A percentile compares a stretch with the other conserved stretches of the same genome.
phyloP scores from a whole-genome alignment of 2,113 vertebrate species.

The Myodes glareolus region DNA sequence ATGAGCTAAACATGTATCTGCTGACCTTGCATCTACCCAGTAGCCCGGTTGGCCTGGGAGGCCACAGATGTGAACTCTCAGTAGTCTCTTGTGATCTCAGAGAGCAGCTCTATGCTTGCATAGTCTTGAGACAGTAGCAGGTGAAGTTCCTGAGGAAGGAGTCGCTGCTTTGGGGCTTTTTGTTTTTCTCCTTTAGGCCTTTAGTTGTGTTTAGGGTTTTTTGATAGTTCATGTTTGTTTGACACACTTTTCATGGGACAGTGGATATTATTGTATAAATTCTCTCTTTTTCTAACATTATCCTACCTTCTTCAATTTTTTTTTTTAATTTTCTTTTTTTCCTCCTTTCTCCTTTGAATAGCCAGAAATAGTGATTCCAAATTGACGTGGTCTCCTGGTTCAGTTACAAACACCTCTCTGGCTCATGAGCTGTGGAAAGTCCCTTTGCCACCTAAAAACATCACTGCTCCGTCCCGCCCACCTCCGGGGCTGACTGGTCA shows the following conservation, averaged over 20 bases:
- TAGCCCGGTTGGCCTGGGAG: background rate
- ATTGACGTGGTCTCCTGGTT: slow-evolving; percentile 95
- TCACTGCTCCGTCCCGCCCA: slow-evolving; percentile 97
- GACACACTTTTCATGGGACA: background rate
- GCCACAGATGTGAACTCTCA: background rate
- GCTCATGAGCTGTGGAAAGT: slow-evolving; percentile 99
- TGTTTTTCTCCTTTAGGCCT: background rate
- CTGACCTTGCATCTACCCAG: background rate
- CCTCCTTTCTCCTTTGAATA: slow-evolving; percentile 80
- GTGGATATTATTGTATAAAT: background rate
- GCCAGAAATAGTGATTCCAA: slow-evolving; percentile 99
- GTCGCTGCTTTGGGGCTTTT: background rate
- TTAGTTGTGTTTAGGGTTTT: background rate
- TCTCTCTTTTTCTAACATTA: slow-evolving; percentile 28
- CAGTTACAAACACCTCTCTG: slow-evolving; percentile 97
- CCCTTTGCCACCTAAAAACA: slow-evolving; percentile 96
- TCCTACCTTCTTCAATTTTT: background rate
- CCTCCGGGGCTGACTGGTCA: slow-evolving; percentile 97
- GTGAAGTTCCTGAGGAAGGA: background rate
- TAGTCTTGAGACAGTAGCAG: background rate
- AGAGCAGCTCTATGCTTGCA: background rate
- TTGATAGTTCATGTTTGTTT: background rate
- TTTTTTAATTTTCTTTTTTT: background rate
- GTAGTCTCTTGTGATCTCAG: background rate
- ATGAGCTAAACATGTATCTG: background rate